Evolutionary conservation across 1,140 invertebrate genomes (phyloP), one percentile per base, ranked within the genome.

Genomic region (Nephotettix cincticeps): DNA sequence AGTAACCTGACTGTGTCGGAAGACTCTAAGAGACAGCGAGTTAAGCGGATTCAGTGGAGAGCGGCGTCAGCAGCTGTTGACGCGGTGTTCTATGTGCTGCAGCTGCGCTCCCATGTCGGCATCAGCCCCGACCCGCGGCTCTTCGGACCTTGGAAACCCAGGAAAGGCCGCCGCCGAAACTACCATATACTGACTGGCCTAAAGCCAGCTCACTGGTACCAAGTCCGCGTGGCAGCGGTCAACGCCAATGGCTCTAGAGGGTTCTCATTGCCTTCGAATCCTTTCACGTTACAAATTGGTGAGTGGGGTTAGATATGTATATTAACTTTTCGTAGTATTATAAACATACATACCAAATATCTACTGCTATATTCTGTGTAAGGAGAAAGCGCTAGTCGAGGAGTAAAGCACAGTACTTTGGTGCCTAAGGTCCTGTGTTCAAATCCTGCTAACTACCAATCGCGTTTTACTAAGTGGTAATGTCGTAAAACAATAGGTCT

Each of bases 131-230:
- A 81, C 83, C 9, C 77, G 83, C 1, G 88, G 86, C 86, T 78
- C 80, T 0, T 79, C 81, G 27, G 81, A 82, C 36, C 79, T 80
- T 67, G 75, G 81, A 14, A 75, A 77, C n/a, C 77, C 70, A 70
- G 85, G 85, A 68, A 82, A 83, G 0, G 85, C 84, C 71, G 83
- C 0, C 25, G 36, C 1, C 32, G 40, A n/a, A 51, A 21, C 1
- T 28, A 84, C 9, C 83, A 84, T 1, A 81, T 90, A 11, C 84
- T 84, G 17, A 83, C 84, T 66, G 76, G 84, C 36, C 78, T 91
- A 54, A 87, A 87, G 75, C 88, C 89, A 0, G 91, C 90, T 19
- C 85, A 87, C 19, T 92, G 90, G 90, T 93, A 93, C 78, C 87
- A 91, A 76, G 90, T 92, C 75, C 84, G 91, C 28, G 88, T 92